Evolutionary conservation across 2,113 vertebrate genomes (phyloP).

Genomic region (Clarias gariepinus): DNA sequence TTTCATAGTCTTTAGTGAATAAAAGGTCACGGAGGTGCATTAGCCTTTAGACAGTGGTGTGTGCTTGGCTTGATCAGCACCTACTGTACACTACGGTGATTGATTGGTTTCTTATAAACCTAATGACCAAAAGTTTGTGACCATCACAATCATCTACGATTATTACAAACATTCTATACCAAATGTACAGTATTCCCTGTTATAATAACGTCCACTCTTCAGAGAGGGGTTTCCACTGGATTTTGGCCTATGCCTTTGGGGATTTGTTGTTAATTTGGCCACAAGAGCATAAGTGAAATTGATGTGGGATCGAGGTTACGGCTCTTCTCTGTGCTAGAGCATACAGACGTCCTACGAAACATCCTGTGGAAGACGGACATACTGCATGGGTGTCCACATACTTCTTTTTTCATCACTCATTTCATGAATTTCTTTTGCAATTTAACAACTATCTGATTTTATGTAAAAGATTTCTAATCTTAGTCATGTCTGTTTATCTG

Average conservation of each 20-base stretch:
- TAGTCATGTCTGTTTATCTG: not conserved
- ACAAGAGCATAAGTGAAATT: no score
- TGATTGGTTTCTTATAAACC: not conserved
- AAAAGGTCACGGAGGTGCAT: not conserved
- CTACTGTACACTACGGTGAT: not conserved
- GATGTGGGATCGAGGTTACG: not conserved
- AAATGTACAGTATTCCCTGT: not conserved
- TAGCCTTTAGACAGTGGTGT: not conserved
- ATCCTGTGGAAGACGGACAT: not conserved
- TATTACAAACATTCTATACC: not conserved
- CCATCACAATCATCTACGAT: not conserved
- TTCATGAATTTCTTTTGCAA: not conserved
- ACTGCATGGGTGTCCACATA: not conserved
- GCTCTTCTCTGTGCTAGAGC: not conserved
- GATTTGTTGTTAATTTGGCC: no score
- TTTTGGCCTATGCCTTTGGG: no score
- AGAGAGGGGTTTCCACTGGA: not conserved
- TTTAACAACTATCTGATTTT: not conserved
- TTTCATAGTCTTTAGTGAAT: not conserved
- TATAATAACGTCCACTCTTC: not conserved
- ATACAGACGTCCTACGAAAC: not conserved
- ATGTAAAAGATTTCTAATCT: not conserved
- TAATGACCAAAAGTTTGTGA: not conserved
- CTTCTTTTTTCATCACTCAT: not conserved
- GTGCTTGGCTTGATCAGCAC: not conserved